Base-by-base conservation (phyloP, 2,113 vertebrate species). In the Elephas maximus region DNA sequence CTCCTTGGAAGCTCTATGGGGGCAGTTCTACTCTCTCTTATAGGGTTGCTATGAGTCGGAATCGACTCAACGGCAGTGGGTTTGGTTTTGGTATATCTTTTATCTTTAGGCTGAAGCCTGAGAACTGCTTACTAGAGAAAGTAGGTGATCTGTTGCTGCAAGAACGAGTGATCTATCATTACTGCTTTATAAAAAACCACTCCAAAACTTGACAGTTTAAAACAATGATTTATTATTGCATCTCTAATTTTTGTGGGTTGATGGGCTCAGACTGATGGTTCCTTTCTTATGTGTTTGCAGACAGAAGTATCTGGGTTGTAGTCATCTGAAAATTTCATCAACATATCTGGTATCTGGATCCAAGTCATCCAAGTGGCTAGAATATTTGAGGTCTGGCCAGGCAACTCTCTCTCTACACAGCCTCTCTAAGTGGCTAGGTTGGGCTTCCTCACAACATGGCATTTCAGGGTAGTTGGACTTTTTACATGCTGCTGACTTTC, bases 121-220 rank as follows among this genome's bases (percentile, higher is more conserved):
- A 92, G 48, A 90, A 63, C 15, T 71, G 11, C 20, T 86, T 88
- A 84, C 12, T 45, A 76, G 83, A 83, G 5, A 83, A 80, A 95
- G 7, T 73, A 80, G 5, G n/a, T 76, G 0, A 44, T 63, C 45
- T 84, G 7, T 48, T 90, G 11, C 20, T 69, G 15, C 15, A 44
- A 87, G 79, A 80, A 63, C 51, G 48, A 9, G 2, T n/a, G 30
- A 28, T 28, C 14, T 73, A 45, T 78, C 69, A 37, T 63, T 37
- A 62, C 33, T 90, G 76, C 48, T 90, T 95, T 65, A 5, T 28
- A 83, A 89, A 18, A 73, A 63, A 79, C 30, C 45, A 77, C 33
- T 86, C 11, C 78, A 65, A 82, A 88, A 69, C 15, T 7, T 83
- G 45, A 51, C 53, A 57, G n/a, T 81, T 77, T 69, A 84, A 74